Percentiles rank a stretch among this genome's conserved stretches.
Conservation (phyloP, 2,888 invertebrate species). For the Bellardia bayeri region DNA sequence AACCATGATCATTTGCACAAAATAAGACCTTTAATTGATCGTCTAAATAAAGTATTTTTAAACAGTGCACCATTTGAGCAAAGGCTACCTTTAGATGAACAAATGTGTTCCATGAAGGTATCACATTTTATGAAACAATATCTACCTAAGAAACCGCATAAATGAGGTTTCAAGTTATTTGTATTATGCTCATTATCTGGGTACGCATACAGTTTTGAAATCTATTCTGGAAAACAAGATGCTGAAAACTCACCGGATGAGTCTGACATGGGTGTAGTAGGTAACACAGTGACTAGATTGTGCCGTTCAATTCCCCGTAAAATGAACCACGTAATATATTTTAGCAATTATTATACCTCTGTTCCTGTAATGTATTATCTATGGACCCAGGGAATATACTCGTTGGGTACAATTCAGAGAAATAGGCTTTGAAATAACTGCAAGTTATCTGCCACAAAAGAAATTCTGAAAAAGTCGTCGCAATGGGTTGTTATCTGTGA, state of each 20-base stretch:
- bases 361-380: constrained; percentile 9
- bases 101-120: constrained; percentile 27
- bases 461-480: background rate
- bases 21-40: background rate
- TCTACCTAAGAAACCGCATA: background rate
- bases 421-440: background rate
- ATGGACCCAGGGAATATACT: too few relatives aligned
- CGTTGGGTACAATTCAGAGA: background rate
- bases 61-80: constrained; percentile 39
- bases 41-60: background rate
- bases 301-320: too few relatives aligned
- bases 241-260: constrained; percentile 3
- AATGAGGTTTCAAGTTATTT: constrained; percentile 28
- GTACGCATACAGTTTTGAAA: constrained; percentile 14
- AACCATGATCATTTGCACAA: background rate
- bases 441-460: background rate
- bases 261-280: constrained; percentile 9
- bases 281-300: constrained; percentile 2
- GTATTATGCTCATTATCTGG: constrained; percentile 25
- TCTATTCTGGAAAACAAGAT: constrained; percentile 17
- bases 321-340: constrained; percentile 14
- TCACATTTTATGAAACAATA: background rate
- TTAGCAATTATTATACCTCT: constrained; percentile 18
- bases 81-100: constrained; percentile 19
- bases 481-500: background rate